Conservation (phyloP, 2,888 invertebrate genomes). For the Spodoptera picta region DNA sequence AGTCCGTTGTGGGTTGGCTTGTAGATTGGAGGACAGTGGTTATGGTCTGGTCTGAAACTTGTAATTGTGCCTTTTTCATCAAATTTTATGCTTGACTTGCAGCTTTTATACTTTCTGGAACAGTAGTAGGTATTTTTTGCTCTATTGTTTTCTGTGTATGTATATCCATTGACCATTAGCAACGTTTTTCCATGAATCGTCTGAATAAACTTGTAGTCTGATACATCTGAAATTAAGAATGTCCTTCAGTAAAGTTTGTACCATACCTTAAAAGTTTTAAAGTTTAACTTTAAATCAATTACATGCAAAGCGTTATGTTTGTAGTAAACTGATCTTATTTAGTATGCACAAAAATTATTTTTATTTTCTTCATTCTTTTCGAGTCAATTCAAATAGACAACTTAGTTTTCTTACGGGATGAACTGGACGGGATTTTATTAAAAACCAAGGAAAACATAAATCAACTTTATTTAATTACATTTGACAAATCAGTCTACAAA, state of each 20-base stretch:
- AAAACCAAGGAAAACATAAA: too few species aligned
- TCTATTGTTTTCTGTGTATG: constrained; percentile 63
- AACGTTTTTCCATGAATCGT: constrained; percentile 60
- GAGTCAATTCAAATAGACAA: too few species aligned
- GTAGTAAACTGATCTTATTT: too few species aligned
- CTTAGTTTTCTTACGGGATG: too few species aligned
- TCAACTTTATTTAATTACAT: too few species aligned
- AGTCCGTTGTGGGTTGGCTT: constrained; percentile 38
- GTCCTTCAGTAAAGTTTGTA: background rate
- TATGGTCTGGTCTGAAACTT: constrained; percentile 38
- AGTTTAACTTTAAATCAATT: too few species aligned
- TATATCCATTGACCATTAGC: constrained; percentile 57
- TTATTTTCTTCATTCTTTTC: too few species aligned
- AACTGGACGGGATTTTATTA: too few species aligned
- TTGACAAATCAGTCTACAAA: too few species aligned
- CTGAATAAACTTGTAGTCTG: constrained; percentile 50
- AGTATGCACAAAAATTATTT: too few species aligned
- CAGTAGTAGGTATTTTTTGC: constrained; percentile 61
- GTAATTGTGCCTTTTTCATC: constrained; percentile 39
- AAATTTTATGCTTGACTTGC: constrained; percentile 56
- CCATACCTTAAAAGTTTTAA: background rate
- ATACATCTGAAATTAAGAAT: constrained; percentile 24
- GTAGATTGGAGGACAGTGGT: constrained; percentile 65
- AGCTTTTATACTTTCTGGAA: constrained; percentile 55
- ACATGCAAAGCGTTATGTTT: too few species aligned